phyloP scores from a whole-genome alignment of 37 sponge, comb jelly and placozoan species.

The Diacarnus erythraeanus region DNA sequence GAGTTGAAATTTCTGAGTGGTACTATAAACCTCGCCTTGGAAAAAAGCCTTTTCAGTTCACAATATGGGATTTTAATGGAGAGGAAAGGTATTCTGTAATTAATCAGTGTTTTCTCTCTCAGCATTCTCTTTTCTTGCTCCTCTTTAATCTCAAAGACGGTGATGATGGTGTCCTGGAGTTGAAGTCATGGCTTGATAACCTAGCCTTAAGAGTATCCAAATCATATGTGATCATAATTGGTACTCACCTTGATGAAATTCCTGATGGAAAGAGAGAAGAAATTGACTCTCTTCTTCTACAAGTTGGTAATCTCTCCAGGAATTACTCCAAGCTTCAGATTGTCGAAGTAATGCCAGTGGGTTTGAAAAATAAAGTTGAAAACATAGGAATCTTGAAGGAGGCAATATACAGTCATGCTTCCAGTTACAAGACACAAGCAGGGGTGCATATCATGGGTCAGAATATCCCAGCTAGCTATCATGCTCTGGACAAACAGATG shows the following conservation, averaged over 20 bases:
- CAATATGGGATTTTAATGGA: conserved; percentile 96
- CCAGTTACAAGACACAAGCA: conserved; percentile 39
- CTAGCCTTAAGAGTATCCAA: conserved; percentile 79
- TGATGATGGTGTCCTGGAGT: conserved; percentile 70
- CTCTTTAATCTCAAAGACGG: conserved; percentile 83
- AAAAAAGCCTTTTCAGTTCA: conserved; percentile 62
- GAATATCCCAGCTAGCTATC: conserved; percentile 88
- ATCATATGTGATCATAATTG: conserved; percentile 83
- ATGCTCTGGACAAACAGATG: conserved; percentile 71
- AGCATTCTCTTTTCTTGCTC: conserved; percentile 88
- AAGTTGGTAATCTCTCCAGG: conserved; percentile 40
- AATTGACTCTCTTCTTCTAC: conserved; percentile 37
- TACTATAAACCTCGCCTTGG: conserved; percentile 52
- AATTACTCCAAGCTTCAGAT: conserved; percentile 64
- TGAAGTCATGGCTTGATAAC: conserved; percentile 91
- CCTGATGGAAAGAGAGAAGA: conserved; percentile 45
- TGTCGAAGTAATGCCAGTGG: conserved; percentile 57
- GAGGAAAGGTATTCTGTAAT: conserved; percentile 94
- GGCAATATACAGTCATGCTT: conserved; percentile 83
- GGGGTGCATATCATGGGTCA: conserved; percentile 78
- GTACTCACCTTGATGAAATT: conserved; percentile 83
- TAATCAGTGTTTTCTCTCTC: conserved; percentile 94
- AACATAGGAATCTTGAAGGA: conserved; percentile 73
- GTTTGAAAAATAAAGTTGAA: conserved; percentile 55
- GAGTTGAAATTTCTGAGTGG: conserved; percentile 91